These are phyloP conservation scores for Orchesellides sinensis DNA, from an alignment of 2,888 invertebrate species.

Conservation along the genomic window DNA sequence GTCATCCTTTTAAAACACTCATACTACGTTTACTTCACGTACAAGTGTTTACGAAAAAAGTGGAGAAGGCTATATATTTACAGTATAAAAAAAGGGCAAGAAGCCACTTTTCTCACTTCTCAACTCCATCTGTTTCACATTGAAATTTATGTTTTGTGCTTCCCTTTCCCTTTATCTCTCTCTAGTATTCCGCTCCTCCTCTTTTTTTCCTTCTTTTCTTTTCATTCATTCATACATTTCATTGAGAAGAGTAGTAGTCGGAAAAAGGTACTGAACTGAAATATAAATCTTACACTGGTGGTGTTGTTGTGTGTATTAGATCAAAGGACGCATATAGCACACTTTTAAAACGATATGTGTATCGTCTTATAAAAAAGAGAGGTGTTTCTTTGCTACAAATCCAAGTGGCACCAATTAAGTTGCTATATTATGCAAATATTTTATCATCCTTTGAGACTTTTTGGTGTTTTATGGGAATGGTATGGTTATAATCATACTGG, in stretches of 20 bases:
- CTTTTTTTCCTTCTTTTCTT: conserved; percentile 30
- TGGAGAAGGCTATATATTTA: too few species aligned
- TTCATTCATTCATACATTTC: conserved; percentile 43
- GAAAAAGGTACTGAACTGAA: background rate
- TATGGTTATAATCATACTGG: too few species aligned
- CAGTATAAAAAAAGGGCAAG: conserved; percentile 52
- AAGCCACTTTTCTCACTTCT: conserved; percentile 68
- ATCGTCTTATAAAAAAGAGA: background rate
- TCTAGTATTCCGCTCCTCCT: too few species aligned
- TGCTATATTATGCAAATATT: too few species aligned
- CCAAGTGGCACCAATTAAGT: background rate
- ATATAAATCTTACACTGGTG: background rate
- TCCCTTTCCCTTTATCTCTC: conserved; percentile 1
- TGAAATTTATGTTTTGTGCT: conserved; percentile 62
- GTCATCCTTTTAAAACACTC: background rate
- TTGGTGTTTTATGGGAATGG: too few species aligned
- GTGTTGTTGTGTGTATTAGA: too few species aligned
- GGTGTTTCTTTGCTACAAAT: background rate
- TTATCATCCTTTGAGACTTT: too few species aligned
- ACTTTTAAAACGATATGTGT: too few species aligned
- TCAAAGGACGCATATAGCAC: too few species aligned
- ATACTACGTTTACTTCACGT: background rate
- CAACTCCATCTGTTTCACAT: conserved; percentile 66
- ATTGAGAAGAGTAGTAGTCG: conserved; percentile 13
- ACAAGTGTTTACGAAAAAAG: conserved; percentile 19